Evolutionary conservation across 2,113 vertebrate genomes (phyloP).

Genomic region (Pterocles orientalis): DNA sequence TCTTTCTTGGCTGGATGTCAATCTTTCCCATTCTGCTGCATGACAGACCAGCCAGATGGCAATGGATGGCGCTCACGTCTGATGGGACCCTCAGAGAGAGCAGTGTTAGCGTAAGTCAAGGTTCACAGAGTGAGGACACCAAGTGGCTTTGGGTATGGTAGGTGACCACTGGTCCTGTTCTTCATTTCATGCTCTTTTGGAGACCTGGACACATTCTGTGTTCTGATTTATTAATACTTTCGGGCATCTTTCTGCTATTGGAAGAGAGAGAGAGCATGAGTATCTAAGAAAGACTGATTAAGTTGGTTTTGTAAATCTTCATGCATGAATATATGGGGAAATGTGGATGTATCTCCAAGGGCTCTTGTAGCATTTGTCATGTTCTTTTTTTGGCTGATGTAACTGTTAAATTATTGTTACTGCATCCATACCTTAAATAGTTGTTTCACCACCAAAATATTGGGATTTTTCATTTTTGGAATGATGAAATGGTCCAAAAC

Average conservation of each 20-base stretch:
- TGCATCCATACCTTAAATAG: not conserved
- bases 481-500: not conserved
- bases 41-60: not conserved
- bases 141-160: not conserved
- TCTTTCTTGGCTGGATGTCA: not conserved
- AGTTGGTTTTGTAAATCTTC: not conserved
- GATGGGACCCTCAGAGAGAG: not conserved
- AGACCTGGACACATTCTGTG: not conserved
- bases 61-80: not conserved
- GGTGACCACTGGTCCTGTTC: not conserved
- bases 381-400: not conserved
- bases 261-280: not conserved
- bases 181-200: not conserved
- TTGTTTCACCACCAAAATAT: not conserved
- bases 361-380: not conserved
- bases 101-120: not conserved
- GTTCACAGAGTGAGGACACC: fast-evolving
- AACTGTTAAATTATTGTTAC: not conserved
- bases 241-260: not conserved
- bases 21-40: not conserved
- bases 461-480: not conserved
- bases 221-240: not conserved
- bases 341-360: not conserved
- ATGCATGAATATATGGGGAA: not conserved
- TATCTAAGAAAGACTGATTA: not conserved